These are phyloP conservation scores for Panagrolaimus sp. DNA, from an alignment of 1,140 invertebrate genomes.

Conservation along the genomic window DNA sequence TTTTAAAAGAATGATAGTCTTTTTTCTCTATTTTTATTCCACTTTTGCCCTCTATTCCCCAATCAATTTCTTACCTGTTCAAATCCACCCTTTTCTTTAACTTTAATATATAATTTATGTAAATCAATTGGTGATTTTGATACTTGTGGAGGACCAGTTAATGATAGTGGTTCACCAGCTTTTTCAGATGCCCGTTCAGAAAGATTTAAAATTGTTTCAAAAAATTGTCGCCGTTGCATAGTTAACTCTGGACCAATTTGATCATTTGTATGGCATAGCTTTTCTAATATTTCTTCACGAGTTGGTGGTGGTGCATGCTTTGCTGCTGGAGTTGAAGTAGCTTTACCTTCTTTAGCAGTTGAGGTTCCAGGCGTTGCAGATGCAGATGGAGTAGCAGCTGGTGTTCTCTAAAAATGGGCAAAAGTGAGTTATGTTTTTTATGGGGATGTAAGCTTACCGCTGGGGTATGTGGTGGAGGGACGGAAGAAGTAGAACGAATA, in stretches of 20 bases:
- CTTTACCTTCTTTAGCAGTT: background rate
- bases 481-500: background rate
- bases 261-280: constrained; percentile 28
- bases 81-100: constrained; percentile 50
- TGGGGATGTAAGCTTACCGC: background rate
- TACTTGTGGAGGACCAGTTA: constrained; percentile 45
- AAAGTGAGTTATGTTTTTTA: background rate
- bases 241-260: constrained; percentile 25
- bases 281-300: constrained; percentile 34
- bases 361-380: background rate
- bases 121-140: constrained; percentile 53
- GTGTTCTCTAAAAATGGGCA: background rate
- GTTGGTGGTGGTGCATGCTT: background rate
- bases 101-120: constrained; percentile 51
- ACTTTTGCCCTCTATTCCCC: too few relatives aligned
- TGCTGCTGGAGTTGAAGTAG: too few relatives aligned
- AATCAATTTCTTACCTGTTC: constrained; percentile 40
- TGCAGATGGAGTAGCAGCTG: background rate
- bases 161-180: too few relatives aligned
- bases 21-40: too few relatives aligned
- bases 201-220: constrained; percentile 34
- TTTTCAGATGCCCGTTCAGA: constrained; percentile 40
- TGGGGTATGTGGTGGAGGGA: background rate
- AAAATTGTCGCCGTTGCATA: constrained; percentile 32
- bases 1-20: too few relatives aligned